Evolutionary conservation across 2,797 vertebrate species (phyloP), one percentile per base, ranked within the genome.

Genomic region (Sarcoramphus papa): DNA sequence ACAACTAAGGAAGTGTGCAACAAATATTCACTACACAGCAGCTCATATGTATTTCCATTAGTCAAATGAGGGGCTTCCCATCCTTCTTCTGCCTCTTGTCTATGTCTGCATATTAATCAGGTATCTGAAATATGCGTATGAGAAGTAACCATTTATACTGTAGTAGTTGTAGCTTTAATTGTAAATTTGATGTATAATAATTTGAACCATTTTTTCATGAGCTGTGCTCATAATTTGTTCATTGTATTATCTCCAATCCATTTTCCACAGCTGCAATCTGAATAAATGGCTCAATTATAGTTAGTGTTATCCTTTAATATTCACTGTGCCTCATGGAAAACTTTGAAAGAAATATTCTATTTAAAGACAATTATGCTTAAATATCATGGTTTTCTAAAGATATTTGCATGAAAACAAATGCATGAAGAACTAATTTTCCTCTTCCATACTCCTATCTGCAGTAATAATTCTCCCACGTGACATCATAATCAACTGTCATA

Each of bases 201-300:
- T 93, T 95, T 79, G 50, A 97, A 91, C 28, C 14, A 37, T 77
- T 94, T 97, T 95, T 85, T 64, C 24, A 81, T 92, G 82, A 97
- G 85, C 93, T 92, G 59, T 88, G 37, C 82, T 97, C 64, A 51
- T 97, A 86, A 96, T 95, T 97, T 97, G 48, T 93, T 91, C 70
- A 51, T 96, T 97, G 96, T 96, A 91, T 95, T 92, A 75, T 96
- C 97, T 98, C 78, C 90, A 97, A 47, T 93, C 81, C 83, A 40
- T 96, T 95, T 95, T 96, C 90, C 83, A 54, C 96, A 97, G 95
- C 96, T 97, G 95, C 96, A 94, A 75, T 96, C 85, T 96, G 95
- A 97, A 80, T 95, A 96, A 97, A 92, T 95, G 85, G 43, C 94
- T 96, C 95, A 96, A 93, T 96, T 96, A 93, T 57, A 88, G 89